phyloP scores from a whole-genome alignment of 2,113 vertebrate genomes.

The Haliaeetus leucogaster region DNA sequence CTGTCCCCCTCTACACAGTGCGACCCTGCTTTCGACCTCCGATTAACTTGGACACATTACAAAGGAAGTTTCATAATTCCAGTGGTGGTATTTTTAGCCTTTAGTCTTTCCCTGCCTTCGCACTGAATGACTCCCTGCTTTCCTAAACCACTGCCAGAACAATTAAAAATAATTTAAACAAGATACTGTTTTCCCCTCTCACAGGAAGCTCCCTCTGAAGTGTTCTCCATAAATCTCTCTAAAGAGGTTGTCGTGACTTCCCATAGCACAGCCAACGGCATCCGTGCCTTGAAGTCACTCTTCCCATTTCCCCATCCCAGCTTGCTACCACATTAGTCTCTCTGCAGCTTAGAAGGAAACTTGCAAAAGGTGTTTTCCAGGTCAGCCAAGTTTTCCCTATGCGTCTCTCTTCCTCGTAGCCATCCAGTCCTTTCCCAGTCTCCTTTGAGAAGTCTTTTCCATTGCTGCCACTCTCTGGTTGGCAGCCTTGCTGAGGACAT shows the following conservation, averaged over 20 bases:
- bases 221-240: conserved; percentile 11
- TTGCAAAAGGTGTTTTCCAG: neutral
- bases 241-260: neutral
- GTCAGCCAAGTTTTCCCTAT: neutral
- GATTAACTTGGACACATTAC: neutral
- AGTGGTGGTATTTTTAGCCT: conserved; percentile 25
- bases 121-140: neutral
- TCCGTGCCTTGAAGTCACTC: neutral
- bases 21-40: neutral
- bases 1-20: neutral
- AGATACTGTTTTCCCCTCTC: neutral
- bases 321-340: neutral
- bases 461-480: neutral
- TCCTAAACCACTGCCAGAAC: neutral
- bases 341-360: neutral
- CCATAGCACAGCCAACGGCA: neutral
- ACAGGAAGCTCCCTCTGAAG: conserved; percentile 20
- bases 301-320: neutral
- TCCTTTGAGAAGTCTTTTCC: neutral
- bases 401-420: fast-evolving
- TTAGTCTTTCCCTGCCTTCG: neutral
- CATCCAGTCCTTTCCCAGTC: neutral
- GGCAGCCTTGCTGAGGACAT: neutral
- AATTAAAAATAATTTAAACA: conserved; percentile 36
- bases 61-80: conserved; percentile 16